These are phyloP conservation scores for Papilio polytes DNA, from an alignment of 1,140 invertebrate species.

Conservation along the genomic window DNA sequence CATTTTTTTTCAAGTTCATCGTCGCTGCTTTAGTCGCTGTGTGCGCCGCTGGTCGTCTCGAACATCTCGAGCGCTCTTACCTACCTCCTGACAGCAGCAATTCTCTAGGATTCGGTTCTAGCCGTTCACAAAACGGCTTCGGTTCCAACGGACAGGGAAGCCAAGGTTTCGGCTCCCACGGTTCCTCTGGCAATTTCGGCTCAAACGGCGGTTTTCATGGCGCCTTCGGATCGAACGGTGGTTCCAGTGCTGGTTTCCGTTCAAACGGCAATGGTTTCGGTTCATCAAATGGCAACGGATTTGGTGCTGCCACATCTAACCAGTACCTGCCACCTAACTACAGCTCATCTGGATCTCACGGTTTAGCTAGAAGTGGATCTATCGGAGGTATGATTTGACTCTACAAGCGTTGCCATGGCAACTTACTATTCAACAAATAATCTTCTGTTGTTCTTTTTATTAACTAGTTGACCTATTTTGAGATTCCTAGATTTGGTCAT, in stretches of 20 bases:
- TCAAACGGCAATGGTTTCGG: conserved; percentile 47
- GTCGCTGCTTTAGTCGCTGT: conserved; percentile 66
- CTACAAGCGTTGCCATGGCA: no score
- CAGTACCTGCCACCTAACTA: conserved; percentile 74
- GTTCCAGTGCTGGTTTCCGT: conserved; percentile 38
- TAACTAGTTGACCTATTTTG: conserved; percentile 14
- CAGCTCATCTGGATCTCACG: conserved; percentile 55
- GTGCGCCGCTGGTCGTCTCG: conserved; percentile 65
- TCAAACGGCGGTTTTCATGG: conserved; percentile 43
- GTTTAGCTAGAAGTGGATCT: conserved; percentile 44
- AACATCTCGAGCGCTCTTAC: conserved; percentile 71
- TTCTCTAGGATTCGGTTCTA: conserved; percentile 27
- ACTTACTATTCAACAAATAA: no score
- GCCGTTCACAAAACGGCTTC: conserved; percentile 38
- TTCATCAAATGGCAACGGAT: conserved; percentile 47
- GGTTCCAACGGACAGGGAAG: conserved; percentile 30
- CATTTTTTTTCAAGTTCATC: conserved; percentile 62
- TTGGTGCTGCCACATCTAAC: conserved; percentile 61
- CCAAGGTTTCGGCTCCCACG: conserved; percentile 40
- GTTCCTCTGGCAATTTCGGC: conserved; percentile 39
- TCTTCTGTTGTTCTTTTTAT: not conserved
- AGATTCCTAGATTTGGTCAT: no score
- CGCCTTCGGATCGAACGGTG: conserved; percentile 43
- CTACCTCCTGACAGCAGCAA: conserved; percentile 62
- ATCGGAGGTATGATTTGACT: conserved; percentile 44